A percentile compares a stretch with the other conserved stretches of the same genome.
Conservation (phyloP, 2,888 invertebrate species). For the Drosophila mimica region DNA sequence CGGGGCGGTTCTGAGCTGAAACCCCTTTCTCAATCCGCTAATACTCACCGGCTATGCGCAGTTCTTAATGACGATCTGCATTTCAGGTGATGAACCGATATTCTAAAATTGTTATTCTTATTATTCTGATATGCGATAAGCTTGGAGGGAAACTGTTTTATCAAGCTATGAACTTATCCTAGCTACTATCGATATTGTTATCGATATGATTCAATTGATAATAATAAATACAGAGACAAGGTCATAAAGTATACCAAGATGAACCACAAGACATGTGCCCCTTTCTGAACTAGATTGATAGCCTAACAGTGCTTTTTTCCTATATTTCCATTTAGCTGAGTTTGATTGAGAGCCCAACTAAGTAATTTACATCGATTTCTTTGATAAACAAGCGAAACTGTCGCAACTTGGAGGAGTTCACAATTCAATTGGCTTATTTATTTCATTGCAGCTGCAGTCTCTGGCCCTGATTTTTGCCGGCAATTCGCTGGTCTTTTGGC, state of each 20-base stretch:
- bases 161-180: no score
- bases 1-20: neutral
- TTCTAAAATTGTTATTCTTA: neutral
- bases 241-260: no score
- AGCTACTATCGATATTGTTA: no score
- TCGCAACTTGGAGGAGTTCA: neutral
- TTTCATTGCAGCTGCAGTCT: neutral
- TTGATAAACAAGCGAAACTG: neutral
- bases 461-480: neutral
- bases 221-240: neutral
- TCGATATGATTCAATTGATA: neutral
- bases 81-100: neutral
- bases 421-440: neutral
- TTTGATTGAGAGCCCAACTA: no score
- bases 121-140: neutral
- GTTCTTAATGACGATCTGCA: neutral
- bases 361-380: neutral
- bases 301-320: neutral
- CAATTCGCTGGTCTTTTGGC: neutral
- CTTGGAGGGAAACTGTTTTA: no score
- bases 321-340: neutral
- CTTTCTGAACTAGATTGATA: neutral
- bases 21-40: neutral
- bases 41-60: neutral
- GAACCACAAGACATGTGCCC: neutral